Evolutionary conservation across 2,113 vertebrate genomes (phyloP).

Genomic region (Opisthocomus hoazin): DNA sequence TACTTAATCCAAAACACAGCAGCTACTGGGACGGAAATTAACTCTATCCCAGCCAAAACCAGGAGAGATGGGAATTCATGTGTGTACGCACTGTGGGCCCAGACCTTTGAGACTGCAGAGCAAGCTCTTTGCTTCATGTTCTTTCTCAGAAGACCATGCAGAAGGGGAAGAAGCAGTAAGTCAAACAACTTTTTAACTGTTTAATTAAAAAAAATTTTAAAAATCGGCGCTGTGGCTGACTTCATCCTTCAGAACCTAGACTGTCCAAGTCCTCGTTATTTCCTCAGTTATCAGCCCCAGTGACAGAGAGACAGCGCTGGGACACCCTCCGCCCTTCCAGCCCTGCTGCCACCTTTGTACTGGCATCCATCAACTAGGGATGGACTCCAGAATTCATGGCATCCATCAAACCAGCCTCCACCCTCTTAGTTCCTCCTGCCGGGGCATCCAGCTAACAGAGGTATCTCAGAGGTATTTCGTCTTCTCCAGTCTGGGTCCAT

Average conservation of each 20-base stretch:
- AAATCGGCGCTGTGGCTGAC: background rate
- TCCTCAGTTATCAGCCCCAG: background rate
- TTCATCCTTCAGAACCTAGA: background rate
- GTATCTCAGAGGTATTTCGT: background rate
- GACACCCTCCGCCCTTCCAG: background rate
- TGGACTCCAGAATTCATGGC: background rate
- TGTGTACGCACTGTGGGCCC: background rate
- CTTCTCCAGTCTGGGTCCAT: background rate
- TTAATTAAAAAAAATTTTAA: background rate
- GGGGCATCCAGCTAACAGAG: background rate
- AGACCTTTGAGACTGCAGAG: background rate
- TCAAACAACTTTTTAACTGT: background rate
- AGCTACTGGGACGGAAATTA: no score
- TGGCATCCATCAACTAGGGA: accelerated
- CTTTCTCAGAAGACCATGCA: background rate
- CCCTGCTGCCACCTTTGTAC: background rate
- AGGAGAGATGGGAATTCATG: background rate
- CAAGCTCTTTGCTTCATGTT: background rate
- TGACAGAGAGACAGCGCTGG: background rate
- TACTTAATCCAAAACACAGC: no score
- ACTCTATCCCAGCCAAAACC: no score
- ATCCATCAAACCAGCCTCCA: background rate
- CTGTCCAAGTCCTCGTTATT: accelerated
- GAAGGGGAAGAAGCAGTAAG: background rate
- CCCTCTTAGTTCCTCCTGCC: background rate